Evolutionary conservation across 2,113 vertebrate species (phyloP), one percentile per base, ranked within the genome.

Genomic region (Dipodomys merriami): DNA sequence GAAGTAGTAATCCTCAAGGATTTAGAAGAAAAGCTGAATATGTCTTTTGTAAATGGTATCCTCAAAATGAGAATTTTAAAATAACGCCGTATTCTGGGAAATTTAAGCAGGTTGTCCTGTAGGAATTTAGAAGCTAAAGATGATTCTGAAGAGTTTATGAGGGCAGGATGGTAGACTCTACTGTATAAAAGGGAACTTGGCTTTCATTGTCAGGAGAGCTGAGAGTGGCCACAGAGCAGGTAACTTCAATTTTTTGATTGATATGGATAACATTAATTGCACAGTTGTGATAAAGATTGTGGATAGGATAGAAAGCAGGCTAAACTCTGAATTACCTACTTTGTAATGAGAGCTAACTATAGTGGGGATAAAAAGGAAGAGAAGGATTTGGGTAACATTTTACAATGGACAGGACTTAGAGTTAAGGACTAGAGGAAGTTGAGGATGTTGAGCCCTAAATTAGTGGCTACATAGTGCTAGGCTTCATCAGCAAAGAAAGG

Each of bases 171-270:
- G 86, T 95, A 65, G 96, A n/a, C 3, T 77, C 77, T 72, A 33
- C 64, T 78, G 16, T 69, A n/a, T 86, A 67, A 49, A 39, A 89
- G 57, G 49, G 81, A 80, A 73, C 62, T 81, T 89, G 46, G 6
- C 91, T 94, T 96, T 94, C 65, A 86, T 90, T 94, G 94, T 91
- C 81, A 83, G 30, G 80, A 67, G 29, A 86, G 35, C 33, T 80
- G 73, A 68, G 67, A 20, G 65, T 81, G 86, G 86, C 53, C 81
- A 60, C 46, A 87, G 73, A 91, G 77, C 53, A 81, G 83, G 16
- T 91, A 64, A 86, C 85, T 79, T 76, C n/a, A 39, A 68, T 46
- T 23, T 92, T 91, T 88, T 84, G 39, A 74, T 62, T 86, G 88
- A 57, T 3, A 5, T 93, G 33, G 9, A 68, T 90, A 46, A 83